Evolutionary conservation across 2,888 invertebrate genomes (phyloP), one percentile per base, ranked within the genome.

Genomic region (Thyatira batis): DNA sequence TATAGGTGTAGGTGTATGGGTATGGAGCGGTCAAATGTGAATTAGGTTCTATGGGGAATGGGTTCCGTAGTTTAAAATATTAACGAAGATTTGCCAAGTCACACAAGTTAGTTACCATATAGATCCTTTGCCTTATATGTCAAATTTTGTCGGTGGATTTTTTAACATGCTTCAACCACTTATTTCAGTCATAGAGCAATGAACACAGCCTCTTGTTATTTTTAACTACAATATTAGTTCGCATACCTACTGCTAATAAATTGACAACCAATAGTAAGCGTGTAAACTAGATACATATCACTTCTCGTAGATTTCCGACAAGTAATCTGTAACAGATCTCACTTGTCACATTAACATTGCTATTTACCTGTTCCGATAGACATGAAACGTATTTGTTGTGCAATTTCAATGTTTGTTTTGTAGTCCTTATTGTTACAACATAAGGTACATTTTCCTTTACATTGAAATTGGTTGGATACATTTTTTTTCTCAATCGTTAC

Each of bases 251-350:
- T 17, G 5, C 27, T 23, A 23, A 13, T 48, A 48, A 3, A 9
- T 28, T 43, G 33, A 11, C 39, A 20, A 20, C 60, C 60, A 52
- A 33, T 48, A 51, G 13, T 54, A 45, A 49, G 57, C 54, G 54
- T 55, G 45, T 45, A 45, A 46, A 33, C 17, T 17, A 13, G 46
- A 46, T 27, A 48, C 52, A 53, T 58, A 51, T 53, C 25, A 53
- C 52, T 53, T 52, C 27, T 11, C 48, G 20, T 27, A 9, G 23
- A 52, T 62, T 58, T 56, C 33, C 52, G 62, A 57, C 57, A 56
- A 49, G 20, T 62, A 54, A 66, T 61, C 58, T 45, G 48, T 57
- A 30, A 57, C 56, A 45, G 56, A 58, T 64, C 50, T 51, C 20
- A 54, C 39, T 39, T 39, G 33, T 33, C 53, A 51, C 61, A 55